Conservation (phyloP, 2,797 vertebrate genomes). For the Hybognathus amarus region DNA sequence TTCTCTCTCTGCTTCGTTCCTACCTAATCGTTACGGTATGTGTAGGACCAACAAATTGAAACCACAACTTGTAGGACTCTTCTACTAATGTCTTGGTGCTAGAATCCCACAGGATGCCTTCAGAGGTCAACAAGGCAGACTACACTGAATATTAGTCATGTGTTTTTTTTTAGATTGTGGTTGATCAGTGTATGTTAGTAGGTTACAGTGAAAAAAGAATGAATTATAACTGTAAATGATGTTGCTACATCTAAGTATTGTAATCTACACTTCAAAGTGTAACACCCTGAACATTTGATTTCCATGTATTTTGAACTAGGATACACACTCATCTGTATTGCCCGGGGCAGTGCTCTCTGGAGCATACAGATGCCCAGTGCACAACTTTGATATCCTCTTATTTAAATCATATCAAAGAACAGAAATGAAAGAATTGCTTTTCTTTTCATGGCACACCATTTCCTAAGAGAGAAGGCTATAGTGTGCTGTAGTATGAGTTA, state of each 20-base stretch:
- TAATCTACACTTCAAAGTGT: conserved; percentile 48
- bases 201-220: not conserved
- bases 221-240: not conserved
- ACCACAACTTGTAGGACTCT: not conserved
- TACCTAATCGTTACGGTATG: not conserved
- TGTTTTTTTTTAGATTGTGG: not conserved
- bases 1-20: too few relatives aligned
- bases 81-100: not conserved
- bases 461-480: not conserved
- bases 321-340: not conserved
- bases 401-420: conserved; percentile 43
- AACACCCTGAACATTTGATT: conserved; percentile 17
- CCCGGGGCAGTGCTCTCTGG: not conserved
- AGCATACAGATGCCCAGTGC: conserved; percentile 25
- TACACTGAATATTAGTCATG: not conserved
- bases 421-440: conserved; percentile 38
- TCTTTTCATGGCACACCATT: conserved; percentile 39
- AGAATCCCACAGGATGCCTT: not conserved
- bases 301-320: conserved; percentile 26
- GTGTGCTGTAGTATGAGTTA: not conserved
- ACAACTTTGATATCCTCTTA: conserved; percentile 43
- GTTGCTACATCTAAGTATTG: conserved; percentile 24
- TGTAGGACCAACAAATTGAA: not conserved
- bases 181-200: not conserved
- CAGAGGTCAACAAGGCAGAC: not conserved